Evolutionary conservation across 2,888 invertebrate genomes (phyloP).

Genomic region (Catocala nupta): DNA sequence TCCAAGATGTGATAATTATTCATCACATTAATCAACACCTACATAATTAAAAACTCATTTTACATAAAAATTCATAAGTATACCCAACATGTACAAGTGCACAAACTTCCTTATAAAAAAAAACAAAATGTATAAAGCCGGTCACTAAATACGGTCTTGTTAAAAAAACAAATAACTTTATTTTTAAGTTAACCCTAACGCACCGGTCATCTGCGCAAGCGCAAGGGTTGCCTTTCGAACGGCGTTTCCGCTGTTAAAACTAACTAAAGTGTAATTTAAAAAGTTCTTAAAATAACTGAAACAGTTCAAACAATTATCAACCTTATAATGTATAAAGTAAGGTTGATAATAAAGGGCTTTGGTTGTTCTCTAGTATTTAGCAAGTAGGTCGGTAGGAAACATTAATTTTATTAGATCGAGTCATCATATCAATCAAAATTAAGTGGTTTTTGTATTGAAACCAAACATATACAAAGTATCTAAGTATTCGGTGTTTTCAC

Average conservation of each 20-base stretch:
- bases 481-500: constrained; percentile 36
- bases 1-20: too few relatives aligned
- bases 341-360: constrained; percentile 17
- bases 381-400: constrained; percentile 47
- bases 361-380: constrained; percentile 34
- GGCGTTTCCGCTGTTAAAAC: constrained; percentile 48
- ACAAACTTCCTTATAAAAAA: constrained; percentile 31
- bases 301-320: constrained; percentile 6
- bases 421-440: constrained; percentile 49
- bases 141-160: constrained; percentile 34
- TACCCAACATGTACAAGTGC: constrained; percentile 3
- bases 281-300: constrained; percentile 41
- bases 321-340: background rate
- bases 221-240: constrained; percentile 51
- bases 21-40: too few relatives aligned
- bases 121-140: constrained; percentile 25
- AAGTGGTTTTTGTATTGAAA: constrained; percentile 46
- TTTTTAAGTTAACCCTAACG: constrained; percentile 56
- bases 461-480: constrained; percentile 30
- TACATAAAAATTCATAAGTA: background rate
- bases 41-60: background rate
- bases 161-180: constrained; percentile 44
- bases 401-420: constrained; percentile 49
- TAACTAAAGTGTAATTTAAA: constrained; percentile 46
- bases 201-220: constrained; percentile 57